These are phyloP conservation scores for Orussus abietinus DNA, from an alignment of 1,140 invertebrate species.

Conservation along the genomic window DNA sequence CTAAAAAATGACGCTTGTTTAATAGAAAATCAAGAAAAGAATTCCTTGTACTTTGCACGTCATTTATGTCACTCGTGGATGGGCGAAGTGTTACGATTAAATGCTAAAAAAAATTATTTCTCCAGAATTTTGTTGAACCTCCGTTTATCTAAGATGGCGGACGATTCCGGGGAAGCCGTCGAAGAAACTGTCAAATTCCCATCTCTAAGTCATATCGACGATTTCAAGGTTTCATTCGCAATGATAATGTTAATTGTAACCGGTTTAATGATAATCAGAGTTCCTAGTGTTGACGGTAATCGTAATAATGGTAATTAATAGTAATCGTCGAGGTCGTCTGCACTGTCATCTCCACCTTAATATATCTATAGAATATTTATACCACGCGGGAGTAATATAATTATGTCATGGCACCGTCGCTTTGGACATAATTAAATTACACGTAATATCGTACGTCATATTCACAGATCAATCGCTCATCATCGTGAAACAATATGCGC, in stretches of 20 bases:
- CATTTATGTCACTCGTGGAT: too few species aligned
- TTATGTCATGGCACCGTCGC: conserved; percentile 22
- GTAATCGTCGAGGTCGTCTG: conserved; percentile 17
- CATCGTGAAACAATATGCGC: conserved; percentile 10
- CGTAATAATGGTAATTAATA: conserved; percentile 21
- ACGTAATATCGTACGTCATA: conserved; percentile 21
- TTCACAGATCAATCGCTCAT: conserved; percentile 25
- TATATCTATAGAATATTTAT: conserved; percentile 36
- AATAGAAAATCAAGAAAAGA: too few species aligned
- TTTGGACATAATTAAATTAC: conserved; percentile 28
- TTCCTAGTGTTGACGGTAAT: conserved; percentile 9
- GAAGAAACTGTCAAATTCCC: too few species aligned
- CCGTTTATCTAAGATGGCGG: too few species aligned
- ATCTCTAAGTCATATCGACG: too few species aligned
- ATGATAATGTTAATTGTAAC: conserved; percentile 13
- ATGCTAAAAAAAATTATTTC: too few species aligned
- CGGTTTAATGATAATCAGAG: conserved; percentile 10
- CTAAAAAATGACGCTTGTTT: too few species aligned
- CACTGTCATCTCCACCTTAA: conserved; percentile 10
- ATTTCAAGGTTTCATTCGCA: too few species aligned
- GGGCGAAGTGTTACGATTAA: too few species aligned
- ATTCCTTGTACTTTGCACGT: too few species aligned
- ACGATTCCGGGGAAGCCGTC: too few species aligned
- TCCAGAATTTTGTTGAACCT: too few species aligned
- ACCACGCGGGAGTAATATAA: conserved; percentile 21